phyloP scores from a whole-genome alignment of 2,113 vertebrate species.

The Camelus bactrianus region DNA sequence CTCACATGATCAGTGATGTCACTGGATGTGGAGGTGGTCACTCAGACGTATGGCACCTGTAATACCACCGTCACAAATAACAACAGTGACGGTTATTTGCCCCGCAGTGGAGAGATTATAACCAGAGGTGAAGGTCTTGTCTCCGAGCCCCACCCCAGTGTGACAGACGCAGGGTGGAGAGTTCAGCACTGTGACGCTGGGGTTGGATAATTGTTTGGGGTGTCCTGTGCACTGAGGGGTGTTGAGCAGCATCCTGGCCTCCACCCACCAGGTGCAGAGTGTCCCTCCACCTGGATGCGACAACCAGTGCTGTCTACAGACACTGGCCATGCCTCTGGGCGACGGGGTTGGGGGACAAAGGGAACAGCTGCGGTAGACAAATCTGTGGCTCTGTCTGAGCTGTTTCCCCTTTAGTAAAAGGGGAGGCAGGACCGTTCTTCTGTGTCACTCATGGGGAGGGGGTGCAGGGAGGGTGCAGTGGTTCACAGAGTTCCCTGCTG shows the following conservation, averaged over 20 bases:
- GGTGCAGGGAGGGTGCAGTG: too few species aligned
- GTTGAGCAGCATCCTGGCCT: too few species aligned
- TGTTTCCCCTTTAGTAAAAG: background rate
- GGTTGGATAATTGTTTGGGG: background rate
- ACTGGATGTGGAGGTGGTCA: background rate
- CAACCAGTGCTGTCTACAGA: too few species aligned
- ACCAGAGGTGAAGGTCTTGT: too few species aligned
- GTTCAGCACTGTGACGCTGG: rapidly evolving
- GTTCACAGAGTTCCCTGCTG: rapidly evolving
- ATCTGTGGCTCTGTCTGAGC: background rate
- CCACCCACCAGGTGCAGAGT: too few species aligned
- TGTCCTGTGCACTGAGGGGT: background rate
- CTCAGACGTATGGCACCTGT: too few species aligned
- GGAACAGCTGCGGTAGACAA: background rate
- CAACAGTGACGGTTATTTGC: rapidly evolving
- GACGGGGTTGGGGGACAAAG: too few species aligned
- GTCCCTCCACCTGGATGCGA: background rate
- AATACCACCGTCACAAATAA: rapidly evolving
- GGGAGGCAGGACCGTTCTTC: background rate
- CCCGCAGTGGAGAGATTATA: too few species aligned
- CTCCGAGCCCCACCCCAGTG: background rate
- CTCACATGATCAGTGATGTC: rapidly evolving
- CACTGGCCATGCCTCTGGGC: too few species aligned
- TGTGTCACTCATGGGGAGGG: rapidly evolving
- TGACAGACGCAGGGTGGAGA: rapidly evolving